phyloP scores from a whole-genome alignment of 2,797 vertebrate species.

The Malacoctenus gilli region DNA sequence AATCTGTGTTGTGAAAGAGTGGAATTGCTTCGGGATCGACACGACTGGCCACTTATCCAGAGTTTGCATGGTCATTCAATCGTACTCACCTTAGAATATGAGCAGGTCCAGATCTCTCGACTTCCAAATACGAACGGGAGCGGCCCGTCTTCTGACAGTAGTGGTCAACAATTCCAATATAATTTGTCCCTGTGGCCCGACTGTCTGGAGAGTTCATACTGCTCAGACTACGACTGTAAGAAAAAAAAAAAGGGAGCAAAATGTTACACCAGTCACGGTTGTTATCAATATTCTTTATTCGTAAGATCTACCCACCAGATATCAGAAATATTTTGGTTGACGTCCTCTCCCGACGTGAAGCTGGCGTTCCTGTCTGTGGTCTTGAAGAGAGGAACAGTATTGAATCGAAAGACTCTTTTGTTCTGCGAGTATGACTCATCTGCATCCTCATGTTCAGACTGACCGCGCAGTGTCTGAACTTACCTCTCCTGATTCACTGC shows the following conservation, averaged over 20 bases:
- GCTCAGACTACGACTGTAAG: slow-evolving; percentile 30
- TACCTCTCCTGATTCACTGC: slow-evolving; percentile 40
- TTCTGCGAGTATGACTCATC: not conserved
- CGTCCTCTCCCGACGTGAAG: not conserved
- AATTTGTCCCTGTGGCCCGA: slow-evolving; percentile 36
- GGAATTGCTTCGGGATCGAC: not conserved
- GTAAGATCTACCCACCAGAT: slow-evolving; percentile 40
- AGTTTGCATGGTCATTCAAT: not conserved
- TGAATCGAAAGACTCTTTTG: not conserved
- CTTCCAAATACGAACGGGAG: not conserved
- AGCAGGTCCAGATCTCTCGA: slow-evolving; percentile 34
- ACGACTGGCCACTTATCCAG: no score
- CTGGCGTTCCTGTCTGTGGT: slow-evolving; percentile 21
- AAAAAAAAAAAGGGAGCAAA: slow-evolving; percentile 5
- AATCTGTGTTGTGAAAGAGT: slow-evolving; percentile 59
- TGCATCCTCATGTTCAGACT: not conserved
- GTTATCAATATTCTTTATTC: not conserved
- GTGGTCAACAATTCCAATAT: slow-evolving; percentile 46
- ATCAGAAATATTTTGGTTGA: not conserved
- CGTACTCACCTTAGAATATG: slow-evolving; percentile 67
- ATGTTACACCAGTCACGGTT: not conserved
- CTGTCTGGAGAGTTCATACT: slow-evolving; percentile 6
- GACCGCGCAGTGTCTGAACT: not conserved
- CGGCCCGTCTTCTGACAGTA: slow-evolving; percentile 56
- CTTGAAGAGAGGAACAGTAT: slow-evolving; percentile 43